Conservation (phyloP, 2,888 invertebrate species). For the Callinectes sapidus region DNA sequence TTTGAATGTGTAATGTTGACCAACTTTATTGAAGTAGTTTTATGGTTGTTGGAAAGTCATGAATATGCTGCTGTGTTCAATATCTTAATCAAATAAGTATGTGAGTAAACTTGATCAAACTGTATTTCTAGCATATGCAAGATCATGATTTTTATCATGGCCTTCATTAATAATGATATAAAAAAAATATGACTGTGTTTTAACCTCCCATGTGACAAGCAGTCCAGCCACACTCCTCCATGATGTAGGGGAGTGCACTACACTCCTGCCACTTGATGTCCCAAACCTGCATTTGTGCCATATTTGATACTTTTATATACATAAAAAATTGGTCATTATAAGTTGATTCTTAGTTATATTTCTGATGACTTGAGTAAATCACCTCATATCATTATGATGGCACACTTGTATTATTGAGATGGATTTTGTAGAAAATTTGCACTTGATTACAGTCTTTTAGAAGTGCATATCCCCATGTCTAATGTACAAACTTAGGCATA, state of each 20-base stretch:
- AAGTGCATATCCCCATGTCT: not conserved
- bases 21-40: not conserved
- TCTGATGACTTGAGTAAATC: not conserved
- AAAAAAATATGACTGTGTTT: not conserved
- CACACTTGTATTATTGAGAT: not conserved
- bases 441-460: not conserved
- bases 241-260: not conserved
- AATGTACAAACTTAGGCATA: constrained; percentile 5
- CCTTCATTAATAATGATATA: not conserved
- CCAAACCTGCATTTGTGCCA: not conserved
- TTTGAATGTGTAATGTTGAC: not conserved
- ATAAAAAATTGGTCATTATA: not conserved
- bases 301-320: not conserved
- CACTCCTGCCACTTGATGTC: not conserved
- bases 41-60: not conserved
- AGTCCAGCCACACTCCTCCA: not conserved
- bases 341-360: not conserved
- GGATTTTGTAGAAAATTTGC: not conserved
- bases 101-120: not conserved
- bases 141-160: not conserved
- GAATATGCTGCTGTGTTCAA: not conserved
- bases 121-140: not conserved
- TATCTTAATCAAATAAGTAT: not conserved
- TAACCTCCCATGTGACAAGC: not conserved
- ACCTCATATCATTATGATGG: not conserved